Conservation (phyloP, 2,797 vertebrate genomes). For the Melanotaenia maccullochi region DNA sequence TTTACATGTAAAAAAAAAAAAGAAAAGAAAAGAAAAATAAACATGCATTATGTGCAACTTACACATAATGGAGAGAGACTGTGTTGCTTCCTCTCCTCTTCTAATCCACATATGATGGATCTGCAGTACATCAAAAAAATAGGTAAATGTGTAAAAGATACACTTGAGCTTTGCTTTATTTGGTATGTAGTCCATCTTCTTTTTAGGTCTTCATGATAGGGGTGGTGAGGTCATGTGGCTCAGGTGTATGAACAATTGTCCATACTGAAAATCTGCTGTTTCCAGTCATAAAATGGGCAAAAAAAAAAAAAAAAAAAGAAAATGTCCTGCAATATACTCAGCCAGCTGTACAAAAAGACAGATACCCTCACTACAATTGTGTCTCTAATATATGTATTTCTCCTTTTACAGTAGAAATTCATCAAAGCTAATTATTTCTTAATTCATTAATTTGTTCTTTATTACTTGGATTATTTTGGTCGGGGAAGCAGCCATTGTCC, state of each 20-base stretch:
- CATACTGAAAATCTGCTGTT: background rate
- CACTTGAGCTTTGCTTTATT: too few species aligned
- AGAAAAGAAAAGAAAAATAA: too few species aligned
- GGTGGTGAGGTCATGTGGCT: background rate
- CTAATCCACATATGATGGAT: too few species aligned
- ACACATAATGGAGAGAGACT: too few species aligned
- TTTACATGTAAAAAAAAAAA: too few species aligned
- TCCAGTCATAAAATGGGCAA: background rate
- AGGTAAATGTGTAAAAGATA: too few species aligned
- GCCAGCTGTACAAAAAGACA: background rate
- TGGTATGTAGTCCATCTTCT: too few species aligned
- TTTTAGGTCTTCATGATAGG: too few species aligned
- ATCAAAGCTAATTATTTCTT: background rate
- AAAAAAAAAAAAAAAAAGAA: background rate
- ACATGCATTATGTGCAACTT: too few species aligned
- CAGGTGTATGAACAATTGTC: background rate
- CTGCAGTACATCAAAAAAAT: too few species aligned
- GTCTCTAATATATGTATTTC: background rate
- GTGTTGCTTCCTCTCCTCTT: too few species aligned
- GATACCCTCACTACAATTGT: conserved; percentile 4
- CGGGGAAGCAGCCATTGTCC: background rate
- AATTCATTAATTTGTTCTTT: background rate
- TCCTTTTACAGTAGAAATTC: background rate
- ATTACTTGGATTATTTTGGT: conserved; percentile 1
- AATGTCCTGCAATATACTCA: background rate